These are phyloP conservation scores for Brachyrhaphis roseni DNA, from an alignment of 2,797 vertebrate species.

Conservation along the genomic window DNA sequence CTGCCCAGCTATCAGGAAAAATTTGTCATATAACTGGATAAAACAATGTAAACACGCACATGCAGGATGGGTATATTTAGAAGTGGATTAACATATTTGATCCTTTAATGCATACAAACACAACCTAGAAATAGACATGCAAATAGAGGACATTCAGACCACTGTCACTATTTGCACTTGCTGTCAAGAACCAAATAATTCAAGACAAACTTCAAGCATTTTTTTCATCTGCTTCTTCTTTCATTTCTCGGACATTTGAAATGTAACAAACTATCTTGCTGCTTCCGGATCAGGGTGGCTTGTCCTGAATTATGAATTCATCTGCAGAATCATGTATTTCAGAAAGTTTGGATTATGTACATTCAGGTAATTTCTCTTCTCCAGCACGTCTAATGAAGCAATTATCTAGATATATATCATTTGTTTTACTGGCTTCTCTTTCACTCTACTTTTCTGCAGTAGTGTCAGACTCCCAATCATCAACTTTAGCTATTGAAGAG, in stretches of 20 bases:
- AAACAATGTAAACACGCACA: slow-evolving; percentile 53
- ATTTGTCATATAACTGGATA: slow-evolving; percentile 53
- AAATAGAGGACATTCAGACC: background rate
- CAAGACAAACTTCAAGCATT: background rate
- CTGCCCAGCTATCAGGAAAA: slow-evolving; percentile 47
- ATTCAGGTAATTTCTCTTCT: background rate
- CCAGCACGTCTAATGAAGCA: background rate
- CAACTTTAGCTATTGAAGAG: background rate
- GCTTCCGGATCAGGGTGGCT: background rate
- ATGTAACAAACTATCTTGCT: background rate
- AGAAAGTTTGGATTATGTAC: background rate
- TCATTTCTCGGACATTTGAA: background rate
- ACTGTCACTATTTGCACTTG: background rate
- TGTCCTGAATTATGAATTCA: background rate
- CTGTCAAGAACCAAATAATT: background rate
- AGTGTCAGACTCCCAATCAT: background rate
- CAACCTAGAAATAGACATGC: background rate
- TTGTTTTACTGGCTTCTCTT: background rate
- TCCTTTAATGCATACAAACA: background rate
- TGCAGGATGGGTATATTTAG: slow-evolving; percentile 33
- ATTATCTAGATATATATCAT: background rate
- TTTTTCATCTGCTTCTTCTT: background rate
- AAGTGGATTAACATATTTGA: background rate
- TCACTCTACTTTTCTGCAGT: background rate
- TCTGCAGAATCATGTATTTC: background rate